These are phyloP conservation scores for Porites divaricata DNA, from an alignment of 92 coral and sea anemone genomes.

Conservation along the genomic window DNA sequence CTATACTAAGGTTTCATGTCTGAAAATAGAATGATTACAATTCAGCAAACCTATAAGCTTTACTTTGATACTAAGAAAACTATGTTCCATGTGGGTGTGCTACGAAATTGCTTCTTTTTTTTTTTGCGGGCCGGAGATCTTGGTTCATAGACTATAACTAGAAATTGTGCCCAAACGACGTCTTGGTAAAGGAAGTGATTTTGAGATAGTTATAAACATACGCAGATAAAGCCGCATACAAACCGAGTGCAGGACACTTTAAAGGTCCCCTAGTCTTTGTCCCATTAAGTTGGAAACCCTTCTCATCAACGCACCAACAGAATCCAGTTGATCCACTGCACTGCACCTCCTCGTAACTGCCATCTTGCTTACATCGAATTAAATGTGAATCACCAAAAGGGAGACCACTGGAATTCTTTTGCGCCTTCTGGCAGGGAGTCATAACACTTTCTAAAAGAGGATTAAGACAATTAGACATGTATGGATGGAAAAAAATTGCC, in stretches of 20 bases:
- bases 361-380: slow-evolving; percentile 76
- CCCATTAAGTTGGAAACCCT: slow-evolving; percentile 65
- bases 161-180: not conserved
- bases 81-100: too few species aligned
- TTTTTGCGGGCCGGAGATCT: too few species aligned
- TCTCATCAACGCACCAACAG: slow-evolving; percentile 84
- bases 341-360: slow-evolving; percentile 76
- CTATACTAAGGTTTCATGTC: too few species aligned
- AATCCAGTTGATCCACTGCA: slow-evolving; percentile 76
- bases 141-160: too few species aligned
- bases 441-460: not conserved
- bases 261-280: slow-evolving; percentile 72
- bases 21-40: too few species aligned
- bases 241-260: slow-evolving; percentile 76
- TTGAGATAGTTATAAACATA: not conserved
- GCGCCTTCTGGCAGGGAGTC: slow-evolving; percentile 38
- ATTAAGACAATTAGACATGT: not conserved
- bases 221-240: slow-evolving; percentile 12
- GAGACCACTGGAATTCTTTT: slow-evolving; percentile 1
- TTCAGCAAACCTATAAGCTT: too few species aligned
- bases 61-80: too few species aligned
- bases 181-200: not conserved
- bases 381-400: slow-evolving; percentile 52
- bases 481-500: not conserved
- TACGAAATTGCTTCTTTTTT: too few species aligned